A percentile compares a stretch with the other conserved stretches of the same genome.
Conservation (phyloP, 2,888 invertebrate species). For the Cephus rjabovi region DNA sequence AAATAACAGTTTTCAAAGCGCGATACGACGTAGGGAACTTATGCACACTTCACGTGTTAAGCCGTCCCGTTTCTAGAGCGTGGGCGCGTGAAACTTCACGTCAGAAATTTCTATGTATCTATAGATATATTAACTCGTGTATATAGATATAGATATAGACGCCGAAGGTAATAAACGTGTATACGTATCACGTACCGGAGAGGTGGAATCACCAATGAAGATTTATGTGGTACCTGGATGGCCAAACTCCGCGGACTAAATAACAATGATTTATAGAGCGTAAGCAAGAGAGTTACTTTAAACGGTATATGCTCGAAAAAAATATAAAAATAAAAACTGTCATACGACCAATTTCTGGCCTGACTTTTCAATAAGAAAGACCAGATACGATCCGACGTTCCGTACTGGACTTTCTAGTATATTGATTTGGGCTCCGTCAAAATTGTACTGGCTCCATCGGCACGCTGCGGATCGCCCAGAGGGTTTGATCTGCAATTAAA, state of each 20-base stretch:
- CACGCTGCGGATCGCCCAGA: neutral
- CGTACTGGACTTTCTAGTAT: neutral
- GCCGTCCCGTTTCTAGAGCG: conserved; percentile 37
- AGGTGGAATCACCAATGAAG: no score
- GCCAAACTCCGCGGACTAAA: neutral
- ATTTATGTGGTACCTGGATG: no score
- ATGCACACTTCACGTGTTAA: neutral
- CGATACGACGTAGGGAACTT: neutral
- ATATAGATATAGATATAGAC: neutral
- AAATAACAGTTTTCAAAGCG: conserved; percentile 20
- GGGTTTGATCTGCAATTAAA: neutral
- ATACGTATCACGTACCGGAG: no score
- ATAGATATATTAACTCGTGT: conserved; percentile 12
- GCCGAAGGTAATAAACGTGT: no score
- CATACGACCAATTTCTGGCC: neutral
- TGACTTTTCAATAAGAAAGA: neutral
- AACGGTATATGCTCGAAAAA: neutral
- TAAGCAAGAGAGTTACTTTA: neutral
- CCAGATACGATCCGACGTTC: neutral
- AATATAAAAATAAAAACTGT: neutral
- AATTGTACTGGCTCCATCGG: neutral
- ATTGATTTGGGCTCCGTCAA: neutral
- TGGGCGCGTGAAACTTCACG: conserved; percentile 35
- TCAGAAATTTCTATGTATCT: neutral
- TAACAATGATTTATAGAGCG: neutral